These are phyloP conservation scores for Todiramphus chloris DNA, from an alignment of 2,113 vertebrate genomes.

Conservation along the genomic window DNA sequence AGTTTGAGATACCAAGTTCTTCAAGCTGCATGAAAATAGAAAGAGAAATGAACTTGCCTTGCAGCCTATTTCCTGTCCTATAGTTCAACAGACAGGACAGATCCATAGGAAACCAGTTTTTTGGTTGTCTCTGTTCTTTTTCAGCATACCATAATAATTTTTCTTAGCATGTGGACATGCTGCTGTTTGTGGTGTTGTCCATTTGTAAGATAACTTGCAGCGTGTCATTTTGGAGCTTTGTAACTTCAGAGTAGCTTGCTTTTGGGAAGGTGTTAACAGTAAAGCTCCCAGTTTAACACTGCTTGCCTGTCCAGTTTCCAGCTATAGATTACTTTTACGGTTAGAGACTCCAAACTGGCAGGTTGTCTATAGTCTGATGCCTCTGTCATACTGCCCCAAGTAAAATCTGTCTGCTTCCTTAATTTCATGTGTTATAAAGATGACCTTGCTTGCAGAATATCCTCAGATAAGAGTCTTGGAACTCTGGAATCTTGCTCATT, in stretches of 20 bases:
- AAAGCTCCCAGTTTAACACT: neutral
- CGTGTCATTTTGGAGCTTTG: neutral
- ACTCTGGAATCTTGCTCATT: neutral
- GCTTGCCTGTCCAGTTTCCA: neutral
- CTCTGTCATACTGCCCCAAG: neutral
- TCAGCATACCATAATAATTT: neutral
- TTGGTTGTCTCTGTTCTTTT: neutral
- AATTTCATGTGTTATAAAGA: neutral
- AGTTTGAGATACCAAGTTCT: neutral
- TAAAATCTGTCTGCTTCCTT: neutral
- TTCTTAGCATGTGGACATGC: fast-evolving
- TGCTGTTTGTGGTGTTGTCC: neutral
- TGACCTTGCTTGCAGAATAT: neutral
- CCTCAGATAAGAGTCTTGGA: neutral
- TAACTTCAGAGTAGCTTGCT: neutral
- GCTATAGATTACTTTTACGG: neutral
- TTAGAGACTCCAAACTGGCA: neutral
- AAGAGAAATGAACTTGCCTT: neutral
- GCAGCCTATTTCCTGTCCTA: neutral
- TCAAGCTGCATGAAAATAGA: neutral
- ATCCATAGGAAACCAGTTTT: neutral
- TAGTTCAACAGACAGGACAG: neutral
- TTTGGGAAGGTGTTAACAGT: neutral
- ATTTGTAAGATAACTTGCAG: neutral
- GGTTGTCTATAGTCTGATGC: neutral